Conservation (phyloP, 2,888 invertebrate genomes). For the Acleris laterana region DNA sequence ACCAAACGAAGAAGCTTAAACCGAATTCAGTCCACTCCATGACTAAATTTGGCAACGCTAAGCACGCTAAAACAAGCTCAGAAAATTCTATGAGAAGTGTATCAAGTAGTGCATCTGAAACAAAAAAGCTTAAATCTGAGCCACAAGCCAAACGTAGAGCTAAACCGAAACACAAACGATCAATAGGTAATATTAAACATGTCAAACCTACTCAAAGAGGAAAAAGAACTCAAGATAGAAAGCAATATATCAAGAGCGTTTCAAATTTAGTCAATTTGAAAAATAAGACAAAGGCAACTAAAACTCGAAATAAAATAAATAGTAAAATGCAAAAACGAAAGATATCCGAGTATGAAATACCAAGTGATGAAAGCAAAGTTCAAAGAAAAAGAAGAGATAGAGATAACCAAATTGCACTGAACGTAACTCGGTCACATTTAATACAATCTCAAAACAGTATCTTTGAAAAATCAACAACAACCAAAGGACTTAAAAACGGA, state of each 20-base stretch:
- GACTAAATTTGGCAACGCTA: background rate
- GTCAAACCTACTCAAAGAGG: constrained; percentile 18
- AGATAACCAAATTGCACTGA: background rate
- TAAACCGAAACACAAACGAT: constrained; percentile 13
- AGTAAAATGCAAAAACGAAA: background rate
- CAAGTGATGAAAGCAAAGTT: background rate
- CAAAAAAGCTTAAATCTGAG: too few species aligned
- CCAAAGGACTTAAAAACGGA: constrained; percentile 40
- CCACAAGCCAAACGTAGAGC: background rate
- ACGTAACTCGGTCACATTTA: background rate
- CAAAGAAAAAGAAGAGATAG: background rate
- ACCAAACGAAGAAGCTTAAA: background rate
- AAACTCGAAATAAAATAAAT: background rate
- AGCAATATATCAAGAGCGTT: background rate
- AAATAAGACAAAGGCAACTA: background rate
- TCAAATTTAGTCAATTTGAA: background rate
- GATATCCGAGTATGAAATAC: background rate
- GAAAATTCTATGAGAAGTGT: background rate
- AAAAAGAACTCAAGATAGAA: constrained; percentile 30
- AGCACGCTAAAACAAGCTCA: too few species aligned
- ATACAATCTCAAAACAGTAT: constrained; percentile 42
- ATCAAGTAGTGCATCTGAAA: background rate
- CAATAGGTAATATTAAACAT: background rate
- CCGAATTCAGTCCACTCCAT: background rate
- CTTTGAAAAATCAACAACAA: constrained; percentile 41